Base-by-base conservation (phyloP, 2,888 invertebrate species). In the Leptinotarsa peninsularis region DNA sequence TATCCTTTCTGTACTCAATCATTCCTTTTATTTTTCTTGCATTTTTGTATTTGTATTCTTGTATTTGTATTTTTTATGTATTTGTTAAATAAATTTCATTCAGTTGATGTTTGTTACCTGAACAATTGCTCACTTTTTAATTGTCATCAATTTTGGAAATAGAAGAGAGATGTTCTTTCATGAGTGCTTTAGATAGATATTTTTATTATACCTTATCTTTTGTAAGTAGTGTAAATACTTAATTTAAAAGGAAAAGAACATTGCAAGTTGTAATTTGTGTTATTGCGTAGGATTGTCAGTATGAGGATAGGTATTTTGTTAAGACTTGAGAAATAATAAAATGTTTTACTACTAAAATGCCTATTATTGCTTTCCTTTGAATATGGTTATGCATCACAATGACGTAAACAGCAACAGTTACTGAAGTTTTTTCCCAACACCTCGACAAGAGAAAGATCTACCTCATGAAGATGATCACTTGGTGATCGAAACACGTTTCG, bases 81-180 rank as follows among this genome's bases (percentile, higher is more conserved):
- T 73, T 71, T 73, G 74, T 78, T 49, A 68, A 33, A 74, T 67
- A 74, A 75, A 78, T 78, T 79, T 73, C 72, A 74, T 73, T 72
- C 74, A 78, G 18, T 56, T 67, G 78, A 79, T 85, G 84, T 84
- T 81, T 79, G 82, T 83, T 83, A 83, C 84, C 85, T 85, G 85
- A 85, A 84, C 80, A 84, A 81, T 85, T 85, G 85, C 85, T 85
- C 85, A 85, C 79, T 73, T 76, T 78, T 72, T 14, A 10, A 58
- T 49, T 70, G 49, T 58, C 58, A 70, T 21, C 13, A 10, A 43
- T 4, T 18, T 70, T 58, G 5, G 56, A 49, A 80, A 71, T 74
- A 76, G 43, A 13, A 71, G 67, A 72, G 49, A 21, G 50, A 71
- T 68, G 27, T 72, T 74, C 70, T 76, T 76, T 69, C 63, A 66